Conservation (phyloP, 2,888 invertebrate species). For the Thymelicus lineola region DNA sequence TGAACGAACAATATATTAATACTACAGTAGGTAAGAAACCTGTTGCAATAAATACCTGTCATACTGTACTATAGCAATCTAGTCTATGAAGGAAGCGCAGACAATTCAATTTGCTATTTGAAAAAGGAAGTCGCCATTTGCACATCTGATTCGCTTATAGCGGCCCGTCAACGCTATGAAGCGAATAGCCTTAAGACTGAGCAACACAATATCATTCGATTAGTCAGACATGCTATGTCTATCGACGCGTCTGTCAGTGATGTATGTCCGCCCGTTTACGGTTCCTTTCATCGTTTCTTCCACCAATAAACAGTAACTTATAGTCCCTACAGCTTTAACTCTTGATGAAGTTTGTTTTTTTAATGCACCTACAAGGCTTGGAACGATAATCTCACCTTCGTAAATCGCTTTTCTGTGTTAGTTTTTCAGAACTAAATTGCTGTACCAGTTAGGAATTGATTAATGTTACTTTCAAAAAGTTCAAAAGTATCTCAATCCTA, state of each 20-base stretch:
- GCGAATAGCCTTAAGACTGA: conserved; percentile 57
- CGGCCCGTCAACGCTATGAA: conserved; percentile 56
- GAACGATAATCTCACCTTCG: conserved; percentile 17
- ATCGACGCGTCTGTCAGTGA: conserved; percentile 36
- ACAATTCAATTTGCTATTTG: conserved; percentile 53
- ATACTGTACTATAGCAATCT: neutral
- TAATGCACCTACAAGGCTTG: conserved; percentile 13
- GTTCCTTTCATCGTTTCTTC: conserved; percentile 38
- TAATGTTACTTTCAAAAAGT: neutral
- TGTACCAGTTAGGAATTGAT: neutral
- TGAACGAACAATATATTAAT: neutral
- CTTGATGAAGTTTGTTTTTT: conserved; percentile 33
- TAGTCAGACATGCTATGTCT: conserved; percentile 37
- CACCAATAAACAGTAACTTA: conserved; percentile 32
- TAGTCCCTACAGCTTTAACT: conserved; percentile 26
- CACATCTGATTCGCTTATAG: conserved; percentile 63
- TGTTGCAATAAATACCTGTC: conserved; percentile 9
- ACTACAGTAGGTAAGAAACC: neutral
- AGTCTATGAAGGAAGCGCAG: conserved; percentile 42
- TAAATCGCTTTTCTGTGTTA: conserved; percentile 25
- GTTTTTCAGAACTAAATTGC: neutral
- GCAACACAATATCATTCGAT: conserved; percentile 51
- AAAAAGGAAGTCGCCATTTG: conserved; percentile 70
- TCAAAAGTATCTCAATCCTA: too few relatives aligned
- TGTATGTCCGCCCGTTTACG: conserved; percentile 32